Evolutionary conservation across 2,797 vertebrate species (phyloP).

Genomic region (Coregonus sp.): DNA sequence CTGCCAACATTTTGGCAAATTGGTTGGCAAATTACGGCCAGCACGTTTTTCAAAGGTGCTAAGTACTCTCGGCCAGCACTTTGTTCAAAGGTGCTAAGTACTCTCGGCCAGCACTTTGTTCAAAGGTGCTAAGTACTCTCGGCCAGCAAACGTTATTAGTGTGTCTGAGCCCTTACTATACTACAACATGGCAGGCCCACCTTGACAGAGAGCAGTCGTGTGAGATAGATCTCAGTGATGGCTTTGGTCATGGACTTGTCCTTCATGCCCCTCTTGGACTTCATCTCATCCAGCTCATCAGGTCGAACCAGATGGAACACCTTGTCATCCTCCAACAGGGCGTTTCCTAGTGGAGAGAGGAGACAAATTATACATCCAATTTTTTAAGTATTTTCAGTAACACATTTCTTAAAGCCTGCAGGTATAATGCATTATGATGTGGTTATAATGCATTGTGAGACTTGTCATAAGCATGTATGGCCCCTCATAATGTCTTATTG

Average conservation of each 20-base stretch:
- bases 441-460: background rate
- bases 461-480: background rate
- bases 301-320: conserved; percentile 95
- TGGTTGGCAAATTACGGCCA: too few relatives aligned
- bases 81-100: too few relatives aligned
- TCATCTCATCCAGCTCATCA: conserved; percentile 94
- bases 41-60: too few relatives aligned
- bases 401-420: background rate
- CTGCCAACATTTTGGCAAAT: too few relatives aligned
- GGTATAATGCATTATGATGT: background rate
- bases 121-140: too few relatives aligned
- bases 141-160: too few relatives aligned
- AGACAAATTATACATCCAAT: background rate
- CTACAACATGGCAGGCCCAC: conserved; percentile 59
- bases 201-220: conserved; percentile 97
- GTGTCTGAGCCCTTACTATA: too few relatives aligned
- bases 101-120: too few relatives aligned
- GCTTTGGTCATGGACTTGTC: conserved; percentile 99
- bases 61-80: too few relatives aligned
- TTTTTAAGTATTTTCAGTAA: background rate
- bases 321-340: conserved; percentile 94
- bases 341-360: conserved; percentile 74
- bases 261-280: conserved; percentile 94
- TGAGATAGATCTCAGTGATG: conserved; percentile 99
- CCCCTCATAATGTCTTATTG: background rate